Conservation (phyloP, 1,140 invertebrate genomes). For the Trypoxylus dichotomus region DNA sequence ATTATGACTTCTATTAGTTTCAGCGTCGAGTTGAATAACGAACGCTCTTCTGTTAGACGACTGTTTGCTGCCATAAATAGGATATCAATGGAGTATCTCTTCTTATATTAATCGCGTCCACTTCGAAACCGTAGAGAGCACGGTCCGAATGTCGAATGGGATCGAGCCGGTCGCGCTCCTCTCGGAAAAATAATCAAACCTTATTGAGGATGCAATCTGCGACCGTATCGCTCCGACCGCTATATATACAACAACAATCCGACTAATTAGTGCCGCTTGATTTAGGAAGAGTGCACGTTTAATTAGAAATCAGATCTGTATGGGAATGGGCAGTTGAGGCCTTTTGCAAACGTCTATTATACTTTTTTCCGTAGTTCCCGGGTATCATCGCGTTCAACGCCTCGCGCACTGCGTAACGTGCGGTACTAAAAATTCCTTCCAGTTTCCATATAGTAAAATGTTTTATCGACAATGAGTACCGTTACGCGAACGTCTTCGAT, state of each 20-base stretch:
- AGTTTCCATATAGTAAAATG: background rate
- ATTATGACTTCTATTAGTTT: too few relatives aligned
- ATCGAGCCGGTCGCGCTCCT: background rate
- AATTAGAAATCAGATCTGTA: constrained; percentile 3
- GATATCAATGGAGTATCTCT: background rate
- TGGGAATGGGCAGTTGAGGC: background rate
- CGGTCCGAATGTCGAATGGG: background rate
- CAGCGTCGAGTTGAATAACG: too few relatives aligned
- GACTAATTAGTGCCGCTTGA: background rate
- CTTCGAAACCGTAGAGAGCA: background rate
- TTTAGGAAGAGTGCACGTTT: background rate
- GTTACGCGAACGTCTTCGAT: background rate
- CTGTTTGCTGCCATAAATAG: background rate
- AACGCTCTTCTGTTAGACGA: too few relatives aligned
- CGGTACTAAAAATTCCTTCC: constrained; percentile 1
- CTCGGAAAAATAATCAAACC: background rate
- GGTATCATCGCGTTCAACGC: background rate
- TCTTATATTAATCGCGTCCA: background rate
- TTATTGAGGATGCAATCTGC: background rate
- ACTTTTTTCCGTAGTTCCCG: background rate
- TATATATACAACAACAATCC: background rate
- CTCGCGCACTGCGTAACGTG: background rate
- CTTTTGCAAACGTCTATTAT: background rate
- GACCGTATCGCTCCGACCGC: background rate
- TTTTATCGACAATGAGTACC: constrained; percentile 6